Evolutionary conservation across 2,113 vertebrate species (phyloP).

Genomic region (Brachypteracias leptosomus): DNA sequence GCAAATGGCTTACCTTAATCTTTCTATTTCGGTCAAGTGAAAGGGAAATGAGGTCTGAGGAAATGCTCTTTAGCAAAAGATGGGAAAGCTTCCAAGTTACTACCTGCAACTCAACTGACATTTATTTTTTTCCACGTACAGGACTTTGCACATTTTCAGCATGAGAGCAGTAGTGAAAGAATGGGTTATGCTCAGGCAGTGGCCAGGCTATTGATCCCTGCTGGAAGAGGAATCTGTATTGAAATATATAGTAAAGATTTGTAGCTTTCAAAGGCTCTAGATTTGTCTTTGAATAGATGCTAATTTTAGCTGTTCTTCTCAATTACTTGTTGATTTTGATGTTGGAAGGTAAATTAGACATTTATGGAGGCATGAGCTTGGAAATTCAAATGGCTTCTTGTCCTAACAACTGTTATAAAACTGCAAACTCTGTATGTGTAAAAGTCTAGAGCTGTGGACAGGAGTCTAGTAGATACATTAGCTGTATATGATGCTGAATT

Average conservation of each 20-base stretch:
- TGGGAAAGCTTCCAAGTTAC: not conserved
- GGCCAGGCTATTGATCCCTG: not conserved
- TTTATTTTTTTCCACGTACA: not conserved
- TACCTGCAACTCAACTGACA: too few species aligned
- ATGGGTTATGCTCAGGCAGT: not conserved
- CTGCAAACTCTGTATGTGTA: not conserved
- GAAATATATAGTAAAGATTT: not conserved
- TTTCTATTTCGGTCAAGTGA: slow-evolving; percentile 14
- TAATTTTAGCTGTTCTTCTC: not conserved
- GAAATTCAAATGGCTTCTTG: not conserved
- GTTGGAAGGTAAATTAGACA: not conserved
- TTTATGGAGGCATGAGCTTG: not conserved
- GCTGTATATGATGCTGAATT: not conserved
- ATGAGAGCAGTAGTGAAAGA: not conserved
- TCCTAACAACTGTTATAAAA: not conserved
- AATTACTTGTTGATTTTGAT: not conserved
- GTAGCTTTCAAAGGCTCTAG: not conserved
- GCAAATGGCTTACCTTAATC: slow-evolving; percentile 38
- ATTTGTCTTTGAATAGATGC: not conserved
- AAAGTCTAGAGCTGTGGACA: not conserved
- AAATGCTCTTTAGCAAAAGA: not conserved
- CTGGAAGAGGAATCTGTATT: rapidly evolving
- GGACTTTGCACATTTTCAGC: not conserved
- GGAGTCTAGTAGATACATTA: not conserved
- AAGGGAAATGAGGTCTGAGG: slow-evolving; percentile 30